Evolutionary conservation across 64 coral and sea anemone species (phyloP), one percentile per base, ranked within the genome.

Genomic region (Pocillopora verrucosa): DNA sequence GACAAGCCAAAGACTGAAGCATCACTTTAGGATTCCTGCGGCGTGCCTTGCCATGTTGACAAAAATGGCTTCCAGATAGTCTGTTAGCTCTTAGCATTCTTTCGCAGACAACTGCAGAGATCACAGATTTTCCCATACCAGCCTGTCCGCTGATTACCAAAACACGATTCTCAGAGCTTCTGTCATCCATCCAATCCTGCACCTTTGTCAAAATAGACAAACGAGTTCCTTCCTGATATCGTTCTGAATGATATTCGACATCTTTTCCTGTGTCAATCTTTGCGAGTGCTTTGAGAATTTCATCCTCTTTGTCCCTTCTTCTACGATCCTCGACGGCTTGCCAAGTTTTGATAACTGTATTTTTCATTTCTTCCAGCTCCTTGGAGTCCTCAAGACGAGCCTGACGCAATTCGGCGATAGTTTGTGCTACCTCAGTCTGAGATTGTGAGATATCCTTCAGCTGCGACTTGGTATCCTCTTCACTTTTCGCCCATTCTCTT

Each of bases 51-150:
- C 72, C 37, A 34, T 90, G 88, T 14, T 90, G 77, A 37, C 88
- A 90, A 35, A 90, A 90, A 51, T 90, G 88, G 45, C 64, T 67
- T 41, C 74, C 93, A 22, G 74, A 76, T 22, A 94, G 82, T 65
- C 72, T 58, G 51, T 59, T 38, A 17, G 77, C 22, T 16, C 60
- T 38, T 61, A 82, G 38, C 77, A 90, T 82, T 90, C 77, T 82
- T 13, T 80, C 73, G 67, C 61, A 90, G 4, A 82, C 45, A 20
- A 36, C 63, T 30, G 88, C 88, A 17, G 77, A 76, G n/a, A 74
- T 60, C 6, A 90, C 68, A 17, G 77, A 81, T 61, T 90, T 90
- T 3, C 88, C 88, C 88, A 90, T 82, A 35, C 88, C 88, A 11
- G 88, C 75, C 17, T 86, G 73, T 11, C 76, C 93, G 15, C 67